phyloP scores from a whole-genome alignment of 1,140 invertebrate genomes.

The Thaumetopoea pityocampa region DNA sequence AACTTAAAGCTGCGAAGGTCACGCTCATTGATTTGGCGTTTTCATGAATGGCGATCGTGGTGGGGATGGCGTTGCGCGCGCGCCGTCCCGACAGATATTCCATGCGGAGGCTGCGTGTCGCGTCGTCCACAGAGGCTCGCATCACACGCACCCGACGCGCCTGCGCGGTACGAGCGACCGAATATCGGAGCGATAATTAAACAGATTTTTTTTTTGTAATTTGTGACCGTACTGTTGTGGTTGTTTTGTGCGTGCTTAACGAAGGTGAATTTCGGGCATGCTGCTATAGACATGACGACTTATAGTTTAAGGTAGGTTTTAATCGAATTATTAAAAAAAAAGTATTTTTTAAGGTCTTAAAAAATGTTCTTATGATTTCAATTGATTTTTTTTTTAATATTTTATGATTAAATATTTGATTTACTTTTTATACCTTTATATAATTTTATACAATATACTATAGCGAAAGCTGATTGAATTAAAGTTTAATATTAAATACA shows the following conservation, averaged over 20 bases:
- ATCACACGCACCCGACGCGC: conserved; percentile 41
- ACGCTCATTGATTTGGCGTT: conserved; percentile 43
- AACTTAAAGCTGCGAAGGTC: conserved; percentile 36
- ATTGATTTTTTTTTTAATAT: too few relatives aligned
- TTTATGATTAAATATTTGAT: too few relatives aligned
- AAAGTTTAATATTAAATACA: too few relatives aligned
- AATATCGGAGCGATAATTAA: conserved; percentile 52
- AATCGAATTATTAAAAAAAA: too few relatives aligned
- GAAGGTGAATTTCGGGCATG: conserved; percentile 42
- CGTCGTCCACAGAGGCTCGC: conserved; percentile 14
- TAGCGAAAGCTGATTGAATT: too few relatives aligned
- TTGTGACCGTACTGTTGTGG: conserved; percentile 37
- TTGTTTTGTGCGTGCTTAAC: conserved; percentile 36
- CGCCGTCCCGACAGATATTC: conserved; percentile 12
- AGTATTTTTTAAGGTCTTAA: conserved; percentile 8
- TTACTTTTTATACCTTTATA: too few relatives aligned
- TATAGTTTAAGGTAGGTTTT: conserved; percentile 53
- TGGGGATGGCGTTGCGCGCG: conserved; percentile 36
- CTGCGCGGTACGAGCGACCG: conserved; percentile 34
- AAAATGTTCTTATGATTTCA: neutral
- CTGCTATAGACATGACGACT: conserved; percentile 50
- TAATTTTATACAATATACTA: too few relatives aligned
- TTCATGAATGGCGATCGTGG: conserved; percentile 60
- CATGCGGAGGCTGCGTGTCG: conserved; percentile 42
- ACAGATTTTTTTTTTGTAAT: conserved; percentile 29